These are phyloP conservation scores for Lamellibrachia luymesi DNA, from an alignment of 1,140 invertebrate species.

Conservation along the genomic window DNA sequence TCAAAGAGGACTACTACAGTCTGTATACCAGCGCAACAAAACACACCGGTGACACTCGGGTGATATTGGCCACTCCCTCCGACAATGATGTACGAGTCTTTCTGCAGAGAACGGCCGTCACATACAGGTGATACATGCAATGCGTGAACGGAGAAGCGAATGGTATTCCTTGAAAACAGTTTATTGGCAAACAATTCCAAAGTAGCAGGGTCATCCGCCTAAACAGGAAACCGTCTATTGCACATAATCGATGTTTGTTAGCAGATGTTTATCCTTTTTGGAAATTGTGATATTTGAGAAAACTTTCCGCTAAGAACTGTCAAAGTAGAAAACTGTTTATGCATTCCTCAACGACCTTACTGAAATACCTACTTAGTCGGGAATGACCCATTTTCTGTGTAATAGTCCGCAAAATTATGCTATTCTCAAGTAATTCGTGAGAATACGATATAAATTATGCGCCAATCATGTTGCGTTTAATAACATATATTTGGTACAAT, in stretches of 20 bases:
- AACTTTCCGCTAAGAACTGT: too few species aligned
- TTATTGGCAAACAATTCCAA: background rate
- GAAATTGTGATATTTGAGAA: background rate
- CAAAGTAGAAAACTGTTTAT: too few species aligned
- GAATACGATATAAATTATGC: too few species aligned
- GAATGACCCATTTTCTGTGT: too few species aligned
- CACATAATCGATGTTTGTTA: background rate
- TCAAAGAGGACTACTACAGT: slow-evolving; percentile 31
- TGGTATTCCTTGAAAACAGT: background rate
- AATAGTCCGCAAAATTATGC: too few species aligned
- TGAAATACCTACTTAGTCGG: too few species aligned
- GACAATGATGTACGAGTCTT: slow-evolving; percentile 25
- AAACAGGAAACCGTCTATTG: background rate
- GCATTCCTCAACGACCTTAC: too few species aligned
- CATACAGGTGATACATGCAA: slow-evolving; percentile 25
- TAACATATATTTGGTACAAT: too few species aligned
- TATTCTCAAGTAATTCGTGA: too few species aligned
- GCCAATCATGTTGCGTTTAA: too few species aligned
- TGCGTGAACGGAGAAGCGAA: background rate
- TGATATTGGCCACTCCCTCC: slow-evolving; percentile 26
- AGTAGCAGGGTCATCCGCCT: background rate
- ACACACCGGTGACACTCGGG: slow-evolving; percentile 29
- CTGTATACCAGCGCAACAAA: slow-evolving; percentile 26
- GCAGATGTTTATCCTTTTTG: background rate
- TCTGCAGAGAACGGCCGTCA: slow-evolving; percentile 33